Conservation (phyloP, 2,113 vertebrate species). For the Aspidoscelis tigris region DNA sequence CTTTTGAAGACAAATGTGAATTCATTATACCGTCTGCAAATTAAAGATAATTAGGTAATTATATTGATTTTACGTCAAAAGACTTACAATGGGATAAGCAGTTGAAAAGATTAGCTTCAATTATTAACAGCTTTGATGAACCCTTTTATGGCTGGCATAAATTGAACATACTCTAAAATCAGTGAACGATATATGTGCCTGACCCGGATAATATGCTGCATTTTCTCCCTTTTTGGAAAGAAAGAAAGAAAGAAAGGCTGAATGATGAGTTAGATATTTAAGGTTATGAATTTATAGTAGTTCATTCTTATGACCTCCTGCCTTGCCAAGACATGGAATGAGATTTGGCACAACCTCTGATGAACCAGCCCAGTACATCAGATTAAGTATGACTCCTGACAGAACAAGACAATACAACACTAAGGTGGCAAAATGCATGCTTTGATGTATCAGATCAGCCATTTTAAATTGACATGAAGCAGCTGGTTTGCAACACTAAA, state of each 20-base stretch:
- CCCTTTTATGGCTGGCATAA: neutral
- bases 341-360: neutral
- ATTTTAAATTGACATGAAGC: neutral
- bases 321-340: neutral
- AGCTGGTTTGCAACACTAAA: neutral
- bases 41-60: slow-evolving; percentile 48
- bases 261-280: slow-evolving; percentile 5
- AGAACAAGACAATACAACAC: neutral
- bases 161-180: slow-evolving; percentile 27
- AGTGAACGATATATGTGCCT: slow-evolving; percentile 7
- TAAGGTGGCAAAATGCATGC: too few species aligned
- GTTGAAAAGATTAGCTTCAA: slow-evolving; percentile 32
- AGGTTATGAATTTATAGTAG: slow-evolving; percentile 21
- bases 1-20: slow-evolving; percentile 40
- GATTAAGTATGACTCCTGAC: too few species aligned
- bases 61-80: slow-evolving; percentile 5
- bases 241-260: slow-evolving; percentile 33
- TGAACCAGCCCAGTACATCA: neutral
- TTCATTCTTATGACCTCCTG: neutral
- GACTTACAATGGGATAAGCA: slow-evolving; percentile 34
- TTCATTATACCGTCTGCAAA: slow-evolving; percentile 17
- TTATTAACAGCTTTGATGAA: slow-evolving; percentile 33
- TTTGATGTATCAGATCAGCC: neutral
- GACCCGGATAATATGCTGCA: neutral
- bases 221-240: slow-evolving; percentile 18